Conservation (phyloP, 2,888 invertebrate genomes). For the Amiota minor region DNA sequence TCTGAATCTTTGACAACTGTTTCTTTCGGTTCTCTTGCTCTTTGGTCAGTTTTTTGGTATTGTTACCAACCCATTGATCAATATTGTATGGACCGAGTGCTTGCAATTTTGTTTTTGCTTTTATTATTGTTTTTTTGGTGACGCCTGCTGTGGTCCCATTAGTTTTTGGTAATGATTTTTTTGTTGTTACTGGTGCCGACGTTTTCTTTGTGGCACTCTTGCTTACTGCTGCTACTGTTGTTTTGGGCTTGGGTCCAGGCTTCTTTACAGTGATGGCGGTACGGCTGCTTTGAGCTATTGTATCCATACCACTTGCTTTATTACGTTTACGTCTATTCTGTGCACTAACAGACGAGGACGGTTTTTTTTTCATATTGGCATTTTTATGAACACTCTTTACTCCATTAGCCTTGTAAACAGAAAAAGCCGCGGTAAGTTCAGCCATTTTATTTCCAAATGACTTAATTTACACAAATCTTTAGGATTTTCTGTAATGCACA, state of each 20-base stretch:
- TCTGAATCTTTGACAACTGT: neutral
- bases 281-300: too few relatives aligned
- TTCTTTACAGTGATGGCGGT: too few relatives aligned
- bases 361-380: neutral
- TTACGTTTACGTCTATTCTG: too few relatives aligned
- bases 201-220: neutral
- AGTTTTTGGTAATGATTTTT: slow-evolving; percentile 11
- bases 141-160: neutral
- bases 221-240: neutral
- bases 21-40: slow-evolving; percentile 39
- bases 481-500: too few relatives aligned
- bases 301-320: too few relatives aligned
- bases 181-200: neutral
- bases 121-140: neutral
- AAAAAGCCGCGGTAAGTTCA: neutral
- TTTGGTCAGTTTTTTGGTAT: slow-evolving; percentile 41
- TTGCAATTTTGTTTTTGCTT: neutral
- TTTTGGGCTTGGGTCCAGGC: too few relatives aligned
- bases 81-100: slow-evolving; percentile 26
- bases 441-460: neutral
- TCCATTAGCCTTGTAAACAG: neutral
- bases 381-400: neutral
- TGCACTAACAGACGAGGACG: too few relatives aligned
- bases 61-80: slow-evolving; percentile 28
- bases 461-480: neutral